phyloP scores from a whole-genome alignment of 2,113 vertebrate species.

The Serilophus lunatus region DNA sequence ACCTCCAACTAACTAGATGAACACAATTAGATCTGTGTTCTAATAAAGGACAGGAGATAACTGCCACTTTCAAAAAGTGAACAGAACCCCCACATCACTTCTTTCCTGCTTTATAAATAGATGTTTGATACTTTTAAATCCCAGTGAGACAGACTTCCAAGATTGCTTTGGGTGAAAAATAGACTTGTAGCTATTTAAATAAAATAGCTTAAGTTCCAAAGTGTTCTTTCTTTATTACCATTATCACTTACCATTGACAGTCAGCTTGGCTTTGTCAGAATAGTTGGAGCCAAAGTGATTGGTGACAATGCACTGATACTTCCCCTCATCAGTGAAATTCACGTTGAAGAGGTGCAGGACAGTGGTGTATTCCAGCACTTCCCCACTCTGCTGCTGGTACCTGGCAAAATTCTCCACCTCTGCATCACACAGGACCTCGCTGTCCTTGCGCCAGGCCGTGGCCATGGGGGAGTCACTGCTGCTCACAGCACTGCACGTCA shows the following conservation, averaged over 20 bases:
- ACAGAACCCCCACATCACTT: background rate
- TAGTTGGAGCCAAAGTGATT: slow-evolving; percentile 85
- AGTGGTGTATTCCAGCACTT: slow-evolving; percentile 76
- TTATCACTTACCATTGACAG: slow-evolving; percentile 78
- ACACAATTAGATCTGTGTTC: background rate
- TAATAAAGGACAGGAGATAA: background rate
- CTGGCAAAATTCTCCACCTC: slow-evolving; percentile 78
- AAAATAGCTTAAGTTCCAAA: background rate
- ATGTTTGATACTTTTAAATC: background rate
- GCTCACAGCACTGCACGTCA: slow-evolving; percentile 75
- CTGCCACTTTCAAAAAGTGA: background rate
- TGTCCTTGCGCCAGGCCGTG: slow-evolving; percentile 78
- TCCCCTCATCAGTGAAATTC: slow-evolving; percentile 84
- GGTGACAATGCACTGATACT: slow-evolving; percentile 80
- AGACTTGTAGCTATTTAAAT: background rate
- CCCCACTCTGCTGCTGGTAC: slow-evolving; percentile 67
- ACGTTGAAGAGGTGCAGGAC: slow-evolving; percentile 77
- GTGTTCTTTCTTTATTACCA: background rate
- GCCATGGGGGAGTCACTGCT: slow-evolving; percentile 81
- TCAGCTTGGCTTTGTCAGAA: slow-evolving; percentile 80
- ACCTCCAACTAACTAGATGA: background rate
- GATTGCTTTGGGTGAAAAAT: background rate
- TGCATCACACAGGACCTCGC: slow-evolving; percentile 72
- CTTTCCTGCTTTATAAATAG: background rate
- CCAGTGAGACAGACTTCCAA: background rate